phyloP scores from a whole-genome alignment of 2,113 vertebrate genomes.

The Calonectris borealis region DNA sequence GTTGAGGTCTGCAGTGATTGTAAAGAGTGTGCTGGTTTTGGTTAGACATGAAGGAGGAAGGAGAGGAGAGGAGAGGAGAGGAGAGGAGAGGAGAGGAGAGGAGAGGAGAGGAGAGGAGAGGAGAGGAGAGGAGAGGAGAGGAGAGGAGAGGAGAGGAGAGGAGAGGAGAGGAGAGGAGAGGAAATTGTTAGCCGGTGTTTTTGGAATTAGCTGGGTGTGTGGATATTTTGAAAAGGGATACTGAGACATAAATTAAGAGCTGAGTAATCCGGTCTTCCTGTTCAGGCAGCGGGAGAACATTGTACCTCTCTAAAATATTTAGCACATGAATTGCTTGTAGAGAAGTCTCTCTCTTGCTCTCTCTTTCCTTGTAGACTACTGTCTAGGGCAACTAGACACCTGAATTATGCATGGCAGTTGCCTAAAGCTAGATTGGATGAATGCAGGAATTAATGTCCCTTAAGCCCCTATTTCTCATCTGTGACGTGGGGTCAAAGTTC shows the following conservation, averaged over 20 bases:
- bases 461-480: neutral
- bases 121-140: neutral
- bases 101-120: too few relatives aligned
- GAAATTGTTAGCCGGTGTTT: neutral
- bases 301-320: neutral
- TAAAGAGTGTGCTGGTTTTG: too few relatives aligned
- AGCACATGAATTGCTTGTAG: neutral
- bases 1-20: neutral
- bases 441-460: neutral
- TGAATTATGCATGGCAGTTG: neutral
- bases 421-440: neutral
- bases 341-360: neutral
- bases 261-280: neutral
- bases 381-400: neutral
- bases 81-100: neutral
- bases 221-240: neutral
- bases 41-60: neutral
- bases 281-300: neutral
- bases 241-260: neutral
- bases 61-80: neutral
- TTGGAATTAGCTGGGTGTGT: neutral
- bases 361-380: neutral
- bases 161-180: neutral
- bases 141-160: too few relatives aligned
- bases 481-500: neutral